phyloP scores from a whole-genome alignment of 2,888 invertebrate genomes.

The Polyommatus icarus region DNA sequence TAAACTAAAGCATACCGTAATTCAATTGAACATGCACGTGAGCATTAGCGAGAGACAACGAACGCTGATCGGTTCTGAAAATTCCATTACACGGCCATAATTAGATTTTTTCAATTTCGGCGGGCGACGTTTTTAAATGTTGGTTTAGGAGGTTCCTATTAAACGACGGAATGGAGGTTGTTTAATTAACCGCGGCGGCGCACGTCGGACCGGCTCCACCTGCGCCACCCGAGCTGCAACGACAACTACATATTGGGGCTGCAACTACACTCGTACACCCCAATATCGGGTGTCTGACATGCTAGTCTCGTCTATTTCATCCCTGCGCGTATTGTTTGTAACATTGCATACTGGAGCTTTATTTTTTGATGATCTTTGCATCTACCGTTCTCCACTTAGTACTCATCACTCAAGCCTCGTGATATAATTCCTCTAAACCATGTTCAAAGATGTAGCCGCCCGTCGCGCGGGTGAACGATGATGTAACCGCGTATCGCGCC shows the following conservation, averaged over 20 bases:
- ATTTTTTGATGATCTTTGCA: background rate
- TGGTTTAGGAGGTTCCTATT: constrained; percentile 16
- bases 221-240: background rate
- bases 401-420: background rate
- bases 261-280: background rate
- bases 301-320: background rate
- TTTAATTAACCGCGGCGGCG: constrained; percentile 9
- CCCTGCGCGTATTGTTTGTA: background rate
- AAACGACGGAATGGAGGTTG: constrained; percentile 7
- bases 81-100: constrained; percentile 18
- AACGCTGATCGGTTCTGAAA: constrained; percentile 2
- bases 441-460: background rate
- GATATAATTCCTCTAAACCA: background rate
- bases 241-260: background rate
- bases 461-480: background rate
- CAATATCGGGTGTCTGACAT: background rate
- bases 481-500: background rate
- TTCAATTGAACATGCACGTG: background rate
- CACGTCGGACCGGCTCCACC: background rate
- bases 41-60: background rate
- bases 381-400: background rate
- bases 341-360: background rate
- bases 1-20: background rate
- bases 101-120: constrained; percentile 24
- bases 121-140: constrained; percentile 2